Conservation (phyloP, 2,888 invertebrate species). For the Chrysolina americana region DNA sequence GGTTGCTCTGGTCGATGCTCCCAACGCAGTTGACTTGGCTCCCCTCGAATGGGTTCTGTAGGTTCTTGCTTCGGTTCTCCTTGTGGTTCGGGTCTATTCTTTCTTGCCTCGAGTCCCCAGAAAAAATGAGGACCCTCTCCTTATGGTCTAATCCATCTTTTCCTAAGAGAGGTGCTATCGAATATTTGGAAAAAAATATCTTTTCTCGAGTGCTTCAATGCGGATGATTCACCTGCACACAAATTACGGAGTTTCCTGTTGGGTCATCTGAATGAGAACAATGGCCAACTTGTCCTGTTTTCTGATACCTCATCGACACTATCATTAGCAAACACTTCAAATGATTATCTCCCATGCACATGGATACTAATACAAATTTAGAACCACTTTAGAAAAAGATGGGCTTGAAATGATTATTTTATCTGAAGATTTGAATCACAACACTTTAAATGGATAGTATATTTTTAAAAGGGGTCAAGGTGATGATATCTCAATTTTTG, state of each 20-base stretch:
- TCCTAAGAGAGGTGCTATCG: no score
- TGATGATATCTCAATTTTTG: background rate
- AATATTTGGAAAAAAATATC: background rate
- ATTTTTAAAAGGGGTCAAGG: background rate
- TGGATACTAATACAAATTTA: background rate
- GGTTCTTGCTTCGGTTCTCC: no score
- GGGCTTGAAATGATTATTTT: background rate
- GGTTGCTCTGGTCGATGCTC: no score
- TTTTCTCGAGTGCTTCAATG: background rate
- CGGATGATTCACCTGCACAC: background rate
- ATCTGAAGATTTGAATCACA: background rate
- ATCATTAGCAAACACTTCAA: background rate
- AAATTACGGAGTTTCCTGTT: background rate
- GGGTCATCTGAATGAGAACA: background rate
- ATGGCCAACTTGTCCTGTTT: background rate
- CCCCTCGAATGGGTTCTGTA: no score
- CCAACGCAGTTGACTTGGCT: no score
- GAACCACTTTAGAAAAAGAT: background rate
- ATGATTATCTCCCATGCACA: background rate
- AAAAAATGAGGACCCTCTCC: no score
- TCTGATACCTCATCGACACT: background rate
- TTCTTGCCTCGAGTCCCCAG: no score
- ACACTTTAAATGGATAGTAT: background rate
- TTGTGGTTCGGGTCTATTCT: no score
- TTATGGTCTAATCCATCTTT: no score